A percentile compares a stretch with the other conserved stretches of the same genome.
Conservation (phyloP, 2,888 invertebrate species). For the Pammene aurita region DNA sequence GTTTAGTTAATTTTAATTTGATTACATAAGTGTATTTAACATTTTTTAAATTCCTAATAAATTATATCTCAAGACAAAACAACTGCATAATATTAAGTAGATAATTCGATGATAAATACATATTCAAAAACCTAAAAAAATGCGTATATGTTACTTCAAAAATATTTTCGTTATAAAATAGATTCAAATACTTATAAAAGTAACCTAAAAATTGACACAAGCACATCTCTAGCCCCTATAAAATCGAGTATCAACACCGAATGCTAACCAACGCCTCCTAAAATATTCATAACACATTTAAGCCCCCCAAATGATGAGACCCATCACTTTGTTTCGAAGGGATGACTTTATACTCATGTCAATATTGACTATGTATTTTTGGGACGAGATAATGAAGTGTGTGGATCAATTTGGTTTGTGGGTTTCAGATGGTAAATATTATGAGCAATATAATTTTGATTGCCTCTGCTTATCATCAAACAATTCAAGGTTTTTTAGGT, state of each 20-base stretch:
- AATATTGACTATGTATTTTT: slow-evolving; percentile 37
- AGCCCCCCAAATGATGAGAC: slow-evolving; percentile 32
- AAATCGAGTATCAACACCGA: slow-evolving; percentile 14
- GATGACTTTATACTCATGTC: slow-evolving; percentile 35
- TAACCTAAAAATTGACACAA: background rate
- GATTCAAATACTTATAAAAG: background rate
- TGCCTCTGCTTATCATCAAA: too few species aligned
- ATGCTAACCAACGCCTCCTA: slow-evolving; percentile 27
- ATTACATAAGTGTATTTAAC: too few species aligned
- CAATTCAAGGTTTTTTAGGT: too few species aligned
- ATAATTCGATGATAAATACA: too few species aligned
- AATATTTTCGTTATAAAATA: too few species aligned
- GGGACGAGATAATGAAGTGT: slow-evolving; percentile 18
- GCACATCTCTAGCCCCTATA: slow-evolving; percentile 11
- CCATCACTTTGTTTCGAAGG: slow-evolving; percentile 36
- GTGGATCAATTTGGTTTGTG: slow-evolving; percentile 11
- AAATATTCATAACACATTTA: slow-evolving; percentile 42
- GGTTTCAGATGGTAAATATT: background rate
- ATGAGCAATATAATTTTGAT: too few species aligned
- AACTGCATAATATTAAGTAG: too few species aligned
- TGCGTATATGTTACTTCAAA: too few species aligned
- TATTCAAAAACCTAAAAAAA: too few species aligned
- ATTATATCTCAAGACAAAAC: too few species aligned
- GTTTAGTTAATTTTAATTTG: too few species aligned
- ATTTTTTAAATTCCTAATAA: too few species aligned